Evolutionary conservation across 2,113 vertebrate species (phyloP), one percentile per base, ranked within the genome.

Genomic region (Callionymus lyra): DNA sequence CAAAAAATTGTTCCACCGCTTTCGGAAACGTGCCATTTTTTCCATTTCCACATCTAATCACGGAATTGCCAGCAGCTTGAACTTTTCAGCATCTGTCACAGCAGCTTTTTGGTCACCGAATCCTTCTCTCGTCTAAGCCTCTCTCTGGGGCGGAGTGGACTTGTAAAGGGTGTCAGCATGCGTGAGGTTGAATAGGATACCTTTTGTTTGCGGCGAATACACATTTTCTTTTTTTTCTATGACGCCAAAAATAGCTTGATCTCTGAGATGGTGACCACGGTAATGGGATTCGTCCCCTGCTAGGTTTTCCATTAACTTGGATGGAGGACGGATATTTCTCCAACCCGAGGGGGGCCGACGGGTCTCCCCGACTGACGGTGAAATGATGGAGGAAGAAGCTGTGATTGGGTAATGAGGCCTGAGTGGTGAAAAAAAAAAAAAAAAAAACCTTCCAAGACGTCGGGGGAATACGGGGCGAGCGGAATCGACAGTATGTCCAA

Each of bases 401-500:
- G 41, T 34, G 54, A 65, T 48, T 56, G 57, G 67, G 41, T 79
- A 72, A 79, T 72, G 79, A 72, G 47, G 63, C 65, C 68, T 65
- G 56, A 33, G 63, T 15, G 9, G 19, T 40, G 8, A 37, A 48
- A 32, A 44, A 47, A 45, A 41, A 37, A 48, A 32, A 44, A 47
- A 45, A 41, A 52, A 66, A 58, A 53, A 44, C 42, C 6, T 53
- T 75, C 44, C 46, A 48, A 63, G 50, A 55, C 44, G 40, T 67
- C 68, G 61, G 53, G 52, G 43, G 69, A 71, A 59, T 63, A 64
- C 56, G 63, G 51, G 68, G 62, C 65, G 68, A 41, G 63, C 65
- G 68, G 73, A 71, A 64, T 59, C 53, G 66, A 27, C 77, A 83
- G 80, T 79, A 76, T 82, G 81, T 72, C 76, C 71, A 72, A 79